Percentiles rank a stretch among this genome's conserved stretches.
Evolutionary conservation across 2,888 invertebrate species (phyloP).

Genomic region (Sycophila texana): DNA sequence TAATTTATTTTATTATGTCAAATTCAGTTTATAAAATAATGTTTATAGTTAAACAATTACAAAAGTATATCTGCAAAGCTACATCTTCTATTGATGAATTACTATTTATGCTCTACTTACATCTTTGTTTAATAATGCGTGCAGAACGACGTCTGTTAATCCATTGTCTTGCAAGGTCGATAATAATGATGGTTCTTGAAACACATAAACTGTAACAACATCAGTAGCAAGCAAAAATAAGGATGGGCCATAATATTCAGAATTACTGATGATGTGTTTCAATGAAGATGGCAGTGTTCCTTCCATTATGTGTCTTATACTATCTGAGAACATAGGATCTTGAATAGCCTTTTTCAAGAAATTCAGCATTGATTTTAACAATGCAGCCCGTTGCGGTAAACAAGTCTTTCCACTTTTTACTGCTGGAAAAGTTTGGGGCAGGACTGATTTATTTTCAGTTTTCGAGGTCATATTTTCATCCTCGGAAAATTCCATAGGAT

Average conservation of each 20-base stretch:
- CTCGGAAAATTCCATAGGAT: slow-evolving; percentile 73
- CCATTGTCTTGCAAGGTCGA: slow-evolving; percentile 92
- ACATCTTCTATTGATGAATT: not conserved
- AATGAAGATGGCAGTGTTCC: slow-evolving; percentile 87
- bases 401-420: slow-evolving; percentile 79
- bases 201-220: slow-evolving; percentile 90
- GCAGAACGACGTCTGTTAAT: slow-evolving; percentile 89
- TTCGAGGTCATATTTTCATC: slow-evolving; percentile 67
- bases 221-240: slow-evolving; percentile 89
- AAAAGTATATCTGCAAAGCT: not conserved
- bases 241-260: slow-evolving; percentile 92
- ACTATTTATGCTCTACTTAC: slow-evolving; percentile 72
- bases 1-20: no score
- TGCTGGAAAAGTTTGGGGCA: slow-evolving; percentile 70
- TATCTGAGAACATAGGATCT: slow-evolving; percentile 87
- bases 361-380: slow-evolving; percentile 92
- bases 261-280: slow-evolving; percentile 90
- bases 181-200: slow-evolving; percentile 88
- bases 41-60: not conserved
- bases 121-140: slow-evolving; percentile 89
- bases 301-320: slow-evolving; percentile 91
- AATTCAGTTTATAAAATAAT: not conserved
- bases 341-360: slow-evolving; percentile 92
- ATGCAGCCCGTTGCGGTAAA: slow-evolving; percentile 88
- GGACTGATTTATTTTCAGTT: slow-evolving; percentile 65